Base-by-base conservation (phyloP, 2,888 invertebrate species). In the Synanthedon myopaeformis region DNA sequence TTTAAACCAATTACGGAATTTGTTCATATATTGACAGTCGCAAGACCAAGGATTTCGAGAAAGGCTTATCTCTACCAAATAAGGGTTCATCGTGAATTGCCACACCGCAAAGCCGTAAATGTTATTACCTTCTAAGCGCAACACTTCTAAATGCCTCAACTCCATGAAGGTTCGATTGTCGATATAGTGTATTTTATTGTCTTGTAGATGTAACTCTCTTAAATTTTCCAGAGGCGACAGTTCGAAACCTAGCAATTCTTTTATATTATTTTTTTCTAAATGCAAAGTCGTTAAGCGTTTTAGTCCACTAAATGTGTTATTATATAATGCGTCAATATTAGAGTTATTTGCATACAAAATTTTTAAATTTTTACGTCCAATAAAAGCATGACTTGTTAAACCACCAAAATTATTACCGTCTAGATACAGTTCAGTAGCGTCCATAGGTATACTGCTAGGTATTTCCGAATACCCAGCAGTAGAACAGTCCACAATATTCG, bases 391-490 rank as follows among this genome's bases (percentile, higher is more conserved):
- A 64, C 94, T 94, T 53, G 93, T 92, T 66, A 98, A 89, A 74
- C 95, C 93, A 58, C 93, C 92, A 76, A 98, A 93, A 73, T 94
- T 92, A 76, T 97, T 96, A 58, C 97, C 96, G 78, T 97, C 97
- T 66, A 98, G 90, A 82, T 96, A 96, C 56, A 98, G 92, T 86
- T 96, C 96, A 35, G 97, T 97, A 62, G 97, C 96, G 82, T 97
- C 96, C 96, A 97, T 97, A 57, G 97, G 97, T 65, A 97, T 92
- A 60, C 93, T 92, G 59, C 91, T 93, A 12, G 96, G 96, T 89
- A 96, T 92, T 76, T 92, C 92, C 19, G 91, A 90, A 83, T 95
- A 95, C 57, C 92, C 92, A 41, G 93, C 92, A 55, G 90, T 92
- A 14, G 95, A 95, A 82, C 97, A 97, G 80, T 96, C 96, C 62